Conservation (phyloP, 2,113 vertebrate species). For the Leucopsar rothschildi region DNA sequence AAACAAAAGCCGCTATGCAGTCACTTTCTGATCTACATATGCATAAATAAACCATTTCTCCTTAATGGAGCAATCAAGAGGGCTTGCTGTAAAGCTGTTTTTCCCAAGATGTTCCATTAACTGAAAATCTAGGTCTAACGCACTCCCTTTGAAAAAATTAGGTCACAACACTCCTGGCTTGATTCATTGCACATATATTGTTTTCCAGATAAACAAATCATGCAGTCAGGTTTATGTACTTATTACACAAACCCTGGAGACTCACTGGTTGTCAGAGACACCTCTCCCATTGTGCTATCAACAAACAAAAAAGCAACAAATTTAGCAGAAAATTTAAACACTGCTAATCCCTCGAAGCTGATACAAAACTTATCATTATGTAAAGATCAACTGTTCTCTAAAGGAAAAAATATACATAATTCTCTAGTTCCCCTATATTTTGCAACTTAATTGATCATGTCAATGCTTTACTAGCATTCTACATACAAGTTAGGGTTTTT, state of each 20-base stretch:
- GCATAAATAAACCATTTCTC: background rate
- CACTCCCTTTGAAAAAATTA: background rate
- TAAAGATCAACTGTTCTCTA: background rate
- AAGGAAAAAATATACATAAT: background rate
- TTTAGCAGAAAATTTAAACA: background rate
- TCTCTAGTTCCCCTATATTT: background rate
- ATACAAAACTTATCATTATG: background rate
- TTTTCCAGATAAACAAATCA: background rate
- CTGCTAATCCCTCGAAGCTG: background rate
- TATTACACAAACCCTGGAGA: background rate
- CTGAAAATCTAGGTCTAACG: background rate
- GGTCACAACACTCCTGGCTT: background rate
- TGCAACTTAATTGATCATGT: background rate
- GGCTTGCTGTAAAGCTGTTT: background rate
- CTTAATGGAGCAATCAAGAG: background rate
- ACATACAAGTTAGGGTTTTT: rapidly evolving
- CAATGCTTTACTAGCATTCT: background rate
- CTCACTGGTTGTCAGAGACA: background rate
- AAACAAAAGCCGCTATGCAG: background rate
- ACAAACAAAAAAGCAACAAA: background rate
- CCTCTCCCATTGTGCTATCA: background rate
- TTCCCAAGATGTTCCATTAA: background rate
- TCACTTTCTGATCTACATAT: background rate
- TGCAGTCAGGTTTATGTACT: background rate
- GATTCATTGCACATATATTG: background rate